A percentile compares a stretch with the other conserved stretches of the same genome.
Evolutionary conservation across 2,797 vertebrate species (phyloP).

Genomic region (Clarias fuscus): DNA sequence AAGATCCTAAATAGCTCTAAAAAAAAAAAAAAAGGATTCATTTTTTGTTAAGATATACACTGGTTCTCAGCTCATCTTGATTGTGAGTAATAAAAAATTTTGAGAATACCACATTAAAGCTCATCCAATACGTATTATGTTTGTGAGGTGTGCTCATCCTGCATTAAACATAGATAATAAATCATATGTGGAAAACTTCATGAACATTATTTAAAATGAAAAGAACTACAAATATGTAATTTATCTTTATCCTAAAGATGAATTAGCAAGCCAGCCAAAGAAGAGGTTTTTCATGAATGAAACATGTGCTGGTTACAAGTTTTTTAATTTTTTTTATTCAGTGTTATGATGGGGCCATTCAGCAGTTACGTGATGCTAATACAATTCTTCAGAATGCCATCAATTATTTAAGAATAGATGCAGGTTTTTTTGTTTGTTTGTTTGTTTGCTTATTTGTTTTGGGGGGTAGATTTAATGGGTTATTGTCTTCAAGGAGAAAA

Average conservation of each 20-base stretch:
- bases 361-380: slow-evolving; percentile 13
- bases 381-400: background rate
- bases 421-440: background rate
- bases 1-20: background rate
- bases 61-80: background rate
- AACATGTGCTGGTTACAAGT: background rate
- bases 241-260: background rate
- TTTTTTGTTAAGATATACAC: background rate
- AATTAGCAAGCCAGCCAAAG: background rate
- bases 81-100: no score
- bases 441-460: no score
- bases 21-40: background rate
- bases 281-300: background rate
- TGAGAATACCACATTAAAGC: no score
- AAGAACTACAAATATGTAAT: background rate
- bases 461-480: background rate
- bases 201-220: slow-evolving; percentile 47
- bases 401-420: background rate
- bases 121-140: background rate
- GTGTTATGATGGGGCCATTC: slow-evolving; percentile 59
- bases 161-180: slow-evolving; percentile 62
- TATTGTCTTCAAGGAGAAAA: background rate
- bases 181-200: slow-evolving; percentile 63
- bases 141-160: slow-evolving; percentile 6
- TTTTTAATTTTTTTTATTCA: slow-evolving; percentile 50